Percentiles rank a stretch among this genome's conserved stretches.
These are phyloP conservation scores for Molossus molossus DNA, from an alignment of 2,797 vertebrate genomes.

Conservation along the genomic window DNA sequence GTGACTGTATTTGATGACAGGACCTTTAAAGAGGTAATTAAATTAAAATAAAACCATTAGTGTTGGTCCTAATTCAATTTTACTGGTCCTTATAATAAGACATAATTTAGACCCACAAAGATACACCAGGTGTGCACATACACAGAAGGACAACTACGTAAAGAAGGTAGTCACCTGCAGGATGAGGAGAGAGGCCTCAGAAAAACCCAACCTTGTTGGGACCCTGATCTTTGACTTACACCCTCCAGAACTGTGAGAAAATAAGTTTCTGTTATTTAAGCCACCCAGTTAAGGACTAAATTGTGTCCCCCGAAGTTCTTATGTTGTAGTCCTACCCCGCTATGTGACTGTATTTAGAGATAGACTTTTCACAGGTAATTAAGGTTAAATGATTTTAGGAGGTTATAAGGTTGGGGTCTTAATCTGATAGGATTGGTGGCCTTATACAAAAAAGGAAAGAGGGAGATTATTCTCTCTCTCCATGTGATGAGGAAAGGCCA, in stretches of 20 bases:
- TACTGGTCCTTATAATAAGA: background rate
- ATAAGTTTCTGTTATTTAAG: background rate
- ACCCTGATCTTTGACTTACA: background rate
- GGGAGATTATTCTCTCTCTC: background rate
- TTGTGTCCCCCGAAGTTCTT: background rate
- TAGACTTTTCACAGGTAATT: background rate
- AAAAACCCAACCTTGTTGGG: background rate
- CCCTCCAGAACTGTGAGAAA: background rate
- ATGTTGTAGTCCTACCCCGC: background rate
- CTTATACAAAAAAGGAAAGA: background rate
- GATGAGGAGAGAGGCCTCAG: background rate
- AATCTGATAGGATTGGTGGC: background rate
- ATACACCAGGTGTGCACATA: background rate
- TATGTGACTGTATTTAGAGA: background rate
- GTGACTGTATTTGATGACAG: background rate
- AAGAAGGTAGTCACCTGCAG: background rate
- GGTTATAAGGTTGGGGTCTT: background rate
- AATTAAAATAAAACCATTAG: background rate
- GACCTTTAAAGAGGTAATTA: background rate
- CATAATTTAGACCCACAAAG: background rate
- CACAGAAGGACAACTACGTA: background rate
- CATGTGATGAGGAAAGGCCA: background rate
- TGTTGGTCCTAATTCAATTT: background rate
- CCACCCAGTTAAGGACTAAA: background rate
- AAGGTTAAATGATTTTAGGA: background rate